Conservation (phyloP, 2,797 vertebrate genomes). For the Crossoptilon crossoptilon region DNA sequence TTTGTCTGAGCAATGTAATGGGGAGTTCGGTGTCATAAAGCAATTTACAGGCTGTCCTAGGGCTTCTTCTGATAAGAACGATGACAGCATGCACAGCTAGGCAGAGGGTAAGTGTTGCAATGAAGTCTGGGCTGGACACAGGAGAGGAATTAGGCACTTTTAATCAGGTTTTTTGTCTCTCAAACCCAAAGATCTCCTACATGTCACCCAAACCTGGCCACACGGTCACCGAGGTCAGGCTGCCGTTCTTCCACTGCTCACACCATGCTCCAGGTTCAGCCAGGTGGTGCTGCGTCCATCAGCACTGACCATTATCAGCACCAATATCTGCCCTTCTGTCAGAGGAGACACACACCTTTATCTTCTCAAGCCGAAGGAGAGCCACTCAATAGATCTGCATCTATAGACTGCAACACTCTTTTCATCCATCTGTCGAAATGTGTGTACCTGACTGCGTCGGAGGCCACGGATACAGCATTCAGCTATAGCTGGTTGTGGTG, state of each 20-base stretch:
- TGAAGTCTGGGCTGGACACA: rapidly evolving
- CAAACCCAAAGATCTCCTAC: rapidly evolving
- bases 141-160: rapidly evolving
- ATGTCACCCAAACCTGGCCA: background rate
- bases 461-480: background rate
- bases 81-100: background rate
- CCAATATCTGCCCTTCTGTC: background rate
- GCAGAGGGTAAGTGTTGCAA: background rate
- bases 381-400: background rate
- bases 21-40: background rate
- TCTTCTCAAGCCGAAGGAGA: background rate
- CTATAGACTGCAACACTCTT: background rate
- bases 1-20: background rate
- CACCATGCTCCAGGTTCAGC: background rate
- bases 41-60: background rate
- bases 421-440: background rate
- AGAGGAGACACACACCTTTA: rapidly evolving
- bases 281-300: background rate
- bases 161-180: background rate
- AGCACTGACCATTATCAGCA: background rate
- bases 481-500: background rate
- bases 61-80: background rate
- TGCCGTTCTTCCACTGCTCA: background rate
- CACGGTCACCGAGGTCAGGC: background rate
- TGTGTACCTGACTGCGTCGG: background rate